A percentile compares a stretch with the other conserved stretches of the same genome.
Conservation (phyloP, 2,797 vertebrate genomes). For the Sorex maritimensis region DNA sequence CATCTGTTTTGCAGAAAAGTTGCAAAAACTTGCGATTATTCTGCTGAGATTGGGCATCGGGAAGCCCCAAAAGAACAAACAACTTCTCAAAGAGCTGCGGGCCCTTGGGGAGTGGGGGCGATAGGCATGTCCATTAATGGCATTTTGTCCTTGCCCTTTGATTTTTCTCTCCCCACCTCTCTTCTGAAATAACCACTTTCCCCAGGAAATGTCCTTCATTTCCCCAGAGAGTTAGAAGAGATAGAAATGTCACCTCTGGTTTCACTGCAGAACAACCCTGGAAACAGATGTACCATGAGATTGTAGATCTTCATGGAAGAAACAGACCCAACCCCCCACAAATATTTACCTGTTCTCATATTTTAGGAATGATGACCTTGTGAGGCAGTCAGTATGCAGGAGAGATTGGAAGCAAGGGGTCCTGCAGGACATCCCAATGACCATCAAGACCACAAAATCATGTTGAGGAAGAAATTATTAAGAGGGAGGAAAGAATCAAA, state of each 20-base stretch:
- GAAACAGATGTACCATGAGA: no score
- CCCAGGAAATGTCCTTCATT: not conserved
- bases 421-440: no score
- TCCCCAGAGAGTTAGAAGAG: not conserved
- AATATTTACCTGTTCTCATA: no score
- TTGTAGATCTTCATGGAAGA: no score
- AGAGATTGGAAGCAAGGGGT: no score
- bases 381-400: not conserved
- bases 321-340: no score
- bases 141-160: not conserved
- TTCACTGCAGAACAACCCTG: no score
- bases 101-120: no score
- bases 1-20: not conserved
- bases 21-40: not conserved
- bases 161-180: not conserved
- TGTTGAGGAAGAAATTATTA: no score
- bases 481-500: no score
- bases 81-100: not conserved
- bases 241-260: not conserved
- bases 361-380: not conserved
- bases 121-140: not conserved
- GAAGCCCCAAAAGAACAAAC: not conserved
- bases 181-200: not conserved
- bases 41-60: not conserved
- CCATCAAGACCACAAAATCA: no score